Percentiles rank a stretch among this genome's conserved stretches.
These are phyloP conservation scores for Euura lappo DNA, from an alignment of 1,140 invertebrate genomes.

Conservation along the genomic window DNA sequence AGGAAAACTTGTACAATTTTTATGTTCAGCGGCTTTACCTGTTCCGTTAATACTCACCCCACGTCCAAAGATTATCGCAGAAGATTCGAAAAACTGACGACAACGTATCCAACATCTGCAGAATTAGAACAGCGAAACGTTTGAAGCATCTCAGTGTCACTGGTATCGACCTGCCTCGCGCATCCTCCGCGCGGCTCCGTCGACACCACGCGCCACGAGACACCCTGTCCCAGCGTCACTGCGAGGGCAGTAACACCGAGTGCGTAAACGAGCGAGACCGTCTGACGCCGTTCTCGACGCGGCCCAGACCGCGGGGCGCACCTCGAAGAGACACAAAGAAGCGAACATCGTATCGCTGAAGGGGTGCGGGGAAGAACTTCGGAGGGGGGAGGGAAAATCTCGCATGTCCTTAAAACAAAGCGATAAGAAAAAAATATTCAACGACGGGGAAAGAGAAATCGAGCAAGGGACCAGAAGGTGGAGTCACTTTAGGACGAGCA, in stretches of 20 bases:
- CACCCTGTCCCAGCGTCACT: not conserved
- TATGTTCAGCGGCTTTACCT: not conserved
- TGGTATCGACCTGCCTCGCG: not conserved
- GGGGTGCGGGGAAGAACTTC: conserved; percentile 24
- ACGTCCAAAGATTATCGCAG: not conserved
- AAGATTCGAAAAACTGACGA: not conserved
- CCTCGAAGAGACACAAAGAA: not conserved
- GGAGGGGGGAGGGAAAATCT: conserved; percentile 25
- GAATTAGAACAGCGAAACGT: not conserved
- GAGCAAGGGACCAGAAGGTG: conserved; percentile 29
- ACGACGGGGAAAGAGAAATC: conserved; percentile 29
- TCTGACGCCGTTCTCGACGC: not conserved
- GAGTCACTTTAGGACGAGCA: conserved; percentile 39
- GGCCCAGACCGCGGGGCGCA: conserved; percentile 5
- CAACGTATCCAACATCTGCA: not conserved
- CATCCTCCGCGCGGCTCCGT: not conserved
- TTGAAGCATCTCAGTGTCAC: not conserved
- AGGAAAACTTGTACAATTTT: not conserved
- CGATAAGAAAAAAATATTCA: not conserved
- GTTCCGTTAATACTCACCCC: not conserved
- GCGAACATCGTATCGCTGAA: not conserved
- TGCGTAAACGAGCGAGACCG: conserved; percentile 2
- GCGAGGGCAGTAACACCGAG: not conserved
- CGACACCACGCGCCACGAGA: not conserved
- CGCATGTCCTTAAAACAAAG: not conserved